Base-by-base conservation (phyloP, 2,797 vertebrate genomes). In the Coendou prehensilis region DNA sequence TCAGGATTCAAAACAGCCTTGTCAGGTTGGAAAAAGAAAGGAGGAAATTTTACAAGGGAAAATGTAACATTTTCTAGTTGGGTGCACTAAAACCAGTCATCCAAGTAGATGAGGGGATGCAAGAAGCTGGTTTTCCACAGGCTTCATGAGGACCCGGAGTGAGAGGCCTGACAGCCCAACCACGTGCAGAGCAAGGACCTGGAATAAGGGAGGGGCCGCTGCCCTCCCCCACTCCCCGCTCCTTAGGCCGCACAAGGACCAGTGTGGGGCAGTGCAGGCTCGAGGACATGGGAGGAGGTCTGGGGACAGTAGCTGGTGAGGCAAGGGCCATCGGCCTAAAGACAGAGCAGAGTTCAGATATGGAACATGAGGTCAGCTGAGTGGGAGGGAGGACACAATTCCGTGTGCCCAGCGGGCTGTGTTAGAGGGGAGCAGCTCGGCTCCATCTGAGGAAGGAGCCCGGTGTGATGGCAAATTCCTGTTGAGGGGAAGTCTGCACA, bases 1-100 rank as follows among this genome's bases (percentile, higher is more conserved):
- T 80, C 63, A 84, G 57, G 45, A 75, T 87, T 89, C 47, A 63
- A 83, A 94, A 71, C 4, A 93, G 63, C 73, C 20, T 83, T 92
- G 57, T 84, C 15, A 41, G 37, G 9, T 9, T 84, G 22, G 56
- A 2, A 33, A 47, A 7, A 9, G 20, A 52, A 57, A 71, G 45
- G 15, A 95, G 57, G 67, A 75, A 47, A 67, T 59, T 95, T 96
- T 79, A 52, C 20, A 50, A 67, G 56, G 41, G 37, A 69, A 90
- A 93, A 69, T 52, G 50, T 84, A 94, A 57, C 75, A 56, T 69
- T 75, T 81, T 75, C n/a, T 93, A 23, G 76, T 84, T 75, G 17
- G 59, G 23, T 52, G 76, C 23, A 76, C 71, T 15, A 28, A 83
- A 52, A 47, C 64, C n/a, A 61, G 33, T 64, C 59, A 59, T 50